Conservation (phyloP, 2,113 vertebrate genomes). For the Okapia johnstoni region DNA sequence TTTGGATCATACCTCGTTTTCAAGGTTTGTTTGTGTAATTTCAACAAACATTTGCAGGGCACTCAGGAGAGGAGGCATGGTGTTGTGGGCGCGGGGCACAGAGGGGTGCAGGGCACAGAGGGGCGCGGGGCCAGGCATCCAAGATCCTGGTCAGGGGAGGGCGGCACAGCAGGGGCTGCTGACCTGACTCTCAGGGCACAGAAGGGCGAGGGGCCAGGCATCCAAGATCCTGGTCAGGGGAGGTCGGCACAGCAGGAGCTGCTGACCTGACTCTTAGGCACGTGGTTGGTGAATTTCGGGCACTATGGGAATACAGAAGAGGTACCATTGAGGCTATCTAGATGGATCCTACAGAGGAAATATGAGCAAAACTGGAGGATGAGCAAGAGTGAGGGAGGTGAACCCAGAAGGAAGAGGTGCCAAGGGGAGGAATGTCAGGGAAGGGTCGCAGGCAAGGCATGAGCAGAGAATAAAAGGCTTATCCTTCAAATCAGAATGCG, state of each 20-base stretch:
- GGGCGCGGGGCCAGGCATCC: too few species aligned
- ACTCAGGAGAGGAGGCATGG: rapidly evolving
- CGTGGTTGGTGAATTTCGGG: rapidly evolving
- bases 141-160: too few species aligned
- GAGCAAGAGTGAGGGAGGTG: rapidly evolving
- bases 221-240: background rate
- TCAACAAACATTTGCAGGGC: rapidly evolving
- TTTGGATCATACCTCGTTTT: background rate
- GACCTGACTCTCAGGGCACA: too few species aligned
- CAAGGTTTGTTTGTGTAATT: background rate
- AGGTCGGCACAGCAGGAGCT: rapidly evolving
- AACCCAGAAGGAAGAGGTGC: rapidly evolving
- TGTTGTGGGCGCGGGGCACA: too few species aligned
- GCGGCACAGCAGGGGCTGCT: too few species aligned
- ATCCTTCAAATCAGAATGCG: rapidly evolving
- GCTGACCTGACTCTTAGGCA: rapidly evolving
- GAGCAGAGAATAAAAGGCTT: rapidly evolving
- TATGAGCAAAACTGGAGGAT: rapidly evolving
- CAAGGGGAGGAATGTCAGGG: rapidly evolving
- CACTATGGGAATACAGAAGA: rapidly evolving
- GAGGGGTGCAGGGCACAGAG: too few species aligned
- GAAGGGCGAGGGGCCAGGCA: rapidly evolving
- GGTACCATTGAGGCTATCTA: rapidly evolving
- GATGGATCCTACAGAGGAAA: background rate
- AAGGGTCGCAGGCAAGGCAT: rapidly evolving